Evolutionary conservation across 2,888 invertebrate species (phyloP).

Genomic region (Nymphalis urticae): DNA sequence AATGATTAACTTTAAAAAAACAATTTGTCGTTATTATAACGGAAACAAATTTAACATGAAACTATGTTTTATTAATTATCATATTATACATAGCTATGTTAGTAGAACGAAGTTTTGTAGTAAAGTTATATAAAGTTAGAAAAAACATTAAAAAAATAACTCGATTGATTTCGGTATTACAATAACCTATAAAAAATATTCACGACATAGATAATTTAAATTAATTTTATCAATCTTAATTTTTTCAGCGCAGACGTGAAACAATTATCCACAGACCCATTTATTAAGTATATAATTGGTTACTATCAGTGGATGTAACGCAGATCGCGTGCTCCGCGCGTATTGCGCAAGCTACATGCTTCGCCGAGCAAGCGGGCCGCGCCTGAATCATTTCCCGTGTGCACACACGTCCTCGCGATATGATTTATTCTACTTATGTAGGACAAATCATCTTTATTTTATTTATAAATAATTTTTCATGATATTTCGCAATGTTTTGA

Average conservation of each 20-base stretch:
- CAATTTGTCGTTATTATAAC: no score
- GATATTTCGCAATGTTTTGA: background rate
- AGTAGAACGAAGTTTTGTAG: no score
- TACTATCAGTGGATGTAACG: constrained; percentile 28
- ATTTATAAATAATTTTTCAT: background rate
- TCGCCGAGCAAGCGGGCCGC: constrained; percentile 68
- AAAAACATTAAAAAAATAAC: no score
- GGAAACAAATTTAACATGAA: no score
- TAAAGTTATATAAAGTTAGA: no score
- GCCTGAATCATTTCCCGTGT: constrained; percentile 72
- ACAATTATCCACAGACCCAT: constrained; percentile 10
- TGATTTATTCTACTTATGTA: constrained; percentile 44
- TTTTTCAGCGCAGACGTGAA: background rate
- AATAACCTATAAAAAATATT: no score
- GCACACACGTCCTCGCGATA: constrained; percentile 70
- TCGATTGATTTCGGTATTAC: no score
- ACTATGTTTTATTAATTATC: no score
- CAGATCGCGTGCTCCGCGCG: constrained; percentile 49
- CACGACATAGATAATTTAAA: no score
- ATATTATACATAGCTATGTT: no score
- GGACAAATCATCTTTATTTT: constrained; percentile 2
- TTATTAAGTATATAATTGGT: constrained; percentile 13
- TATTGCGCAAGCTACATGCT: constrained; percentile 67
- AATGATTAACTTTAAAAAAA: no score
- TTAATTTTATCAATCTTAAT: background rate